Base-by-base conservation (phyloP, 1,140 invertebrate genomes). In the Ptiloglossa arizonensis region DNA sequence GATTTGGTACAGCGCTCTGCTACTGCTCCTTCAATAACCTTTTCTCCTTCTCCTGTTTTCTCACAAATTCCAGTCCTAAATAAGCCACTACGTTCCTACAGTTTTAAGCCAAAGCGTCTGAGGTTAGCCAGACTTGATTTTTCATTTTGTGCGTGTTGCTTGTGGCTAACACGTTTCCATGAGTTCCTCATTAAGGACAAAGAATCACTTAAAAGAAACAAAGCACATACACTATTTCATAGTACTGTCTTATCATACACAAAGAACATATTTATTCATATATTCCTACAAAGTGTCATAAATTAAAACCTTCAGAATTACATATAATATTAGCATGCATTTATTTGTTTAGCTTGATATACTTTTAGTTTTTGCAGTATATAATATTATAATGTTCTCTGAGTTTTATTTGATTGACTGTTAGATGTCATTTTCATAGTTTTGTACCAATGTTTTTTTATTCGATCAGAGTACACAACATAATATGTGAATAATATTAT, bases 31-130 rank as follows among this genome's bases (percentile, higher is more conserved):
- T 86, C 90, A 62, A 87, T 92, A 82, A 89, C 75, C 80, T 71
- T 85, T 76, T 82, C 69, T 70, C 76, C 83, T 78, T 56, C 86
- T 81, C 81, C 89, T 83, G 79, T 86, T 63, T 84, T 86, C 85
- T 87, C 87, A 66, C 88, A 89, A 86, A 87, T 89, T 85, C 79
- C 87, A 63, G 83, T 90, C 80, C 81, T 90, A 83, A 89, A 87
- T 87, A 92, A 91, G 86, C 88, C 90, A 75, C 87, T 91, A 59
- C 90, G 88, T 82, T 87, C 88, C 90, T 91, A 88, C 91, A 90
- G 91, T 91, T 89, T 92, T 90, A 91, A 92, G 77, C 91, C 91
- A 74, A 92, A 92, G 76, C 91, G 91, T 79, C 81, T 91, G 90
- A 92, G 91, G 91, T 92, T 91, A 91, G 91, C 89, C 72, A 87